Conservation (phyloP, 2,888 invertebrate species). For the Apomyelois bistriatella region DNA sequence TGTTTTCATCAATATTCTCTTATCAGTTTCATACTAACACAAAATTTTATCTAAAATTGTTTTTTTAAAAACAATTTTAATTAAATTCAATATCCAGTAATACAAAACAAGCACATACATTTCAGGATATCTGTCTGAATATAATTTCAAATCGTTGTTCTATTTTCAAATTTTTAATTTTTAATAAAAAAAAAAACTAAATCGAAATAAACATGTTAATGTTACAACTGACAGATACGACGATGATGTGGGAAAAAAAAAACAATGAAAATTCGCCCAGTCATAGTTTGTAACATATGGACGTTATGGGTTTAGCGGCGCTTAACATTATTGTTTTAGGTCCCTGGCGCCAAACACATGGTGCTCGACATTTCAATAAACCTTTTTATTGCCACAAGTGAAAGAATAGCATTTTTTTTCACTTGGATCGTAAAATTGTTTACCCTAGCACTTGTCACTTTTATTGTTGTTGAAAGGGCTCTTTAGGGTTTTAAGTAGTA, state of each 20-base stretch:
- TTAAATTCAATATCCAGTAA: too few species aligned
- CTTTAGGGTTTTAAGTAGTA: slow-evolving; percentile 33
- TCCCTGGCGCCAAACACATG: slow-evolving; percentile 71
- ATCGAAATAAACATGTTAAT: not conserved
- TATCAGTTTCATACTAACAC: too few species aligned
- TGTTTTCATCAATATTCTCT: too few species aligned
- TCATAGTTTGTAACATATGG: slow-evolving; percentile 15
- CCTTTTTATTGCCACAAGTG: slow-evolving; percentile 14
- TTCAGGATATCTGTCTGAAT: too few species aligned
- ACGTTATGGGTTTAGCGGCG: slow-evolving; percentile 33
- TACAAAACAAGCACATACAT: too few species aligned
- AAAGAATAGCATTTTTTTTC: slow-evolving; percentile 51
- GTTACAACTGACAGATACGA: not conserved
- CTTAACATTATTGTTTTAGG: slow-evolving; percentile 53
- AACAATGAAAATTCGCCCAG: slow-evolving; percentile 1
- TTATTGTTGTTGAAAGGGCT: slow-evolving; percentile 30
- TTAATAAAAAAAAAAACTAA: not conserved
- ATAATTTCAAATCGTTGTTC: too few species aligned
- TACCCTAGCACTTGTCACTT: slow-evolving; percentile 57
- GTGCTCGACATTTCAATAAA: slow-evolving; percentile 34
- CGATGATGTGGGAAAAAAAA: slow-evolving; percentile 7
- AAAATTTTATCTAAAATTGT: too few species aligned
- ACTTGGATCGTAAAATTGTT: slow-evolving; percentile 56
- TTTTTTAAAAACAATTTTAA: too few species aligned
- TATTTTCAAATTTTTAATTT: too few species aligned